Base-by-base conservation (phyloP, 2,113 vertebrate genomes). In the Addax nasomaculatus region DNA sequence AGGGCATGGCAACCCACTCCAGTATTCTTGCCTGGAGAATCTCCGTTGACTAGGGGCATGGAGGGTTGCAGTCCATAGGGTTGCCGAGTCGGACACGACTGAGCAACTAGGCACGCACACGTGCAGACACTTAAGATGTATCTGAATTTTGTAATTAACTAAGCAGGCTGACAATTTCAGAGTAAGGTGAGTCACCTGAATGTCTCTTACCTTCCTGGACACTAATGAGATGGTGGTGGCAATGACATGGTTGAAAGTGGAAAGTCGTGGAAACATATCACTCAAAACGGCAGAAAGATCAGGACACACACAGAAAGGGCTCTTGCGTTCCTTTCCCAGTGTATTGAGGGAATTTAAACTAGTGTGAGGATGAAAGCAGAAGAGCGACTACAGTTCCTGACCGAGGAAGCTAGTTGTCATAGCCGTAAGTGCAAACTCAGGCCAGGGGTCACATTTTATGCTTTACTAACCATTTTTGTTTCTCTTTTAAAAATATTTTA, bases 241-340 rank as follows among this genome's bases (percentile, higher is more conserved):
- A 1, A 19, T 0, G 19, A 12, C 23, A 13, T 2, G 39, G n/a
- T 17, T 1, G 2, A 78, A 8, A 55, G 9, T 13, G 29, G 10
- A 36, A 16, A n/a, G 19, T 58, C 45, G 23, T 1, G 8, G 27
- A 23, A 51, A 21, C 2, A 2, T 1, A 51, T 13, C 25, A 12
- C 2, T 25, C 11, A 27, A 7, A 33, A 45, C 67, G n/a, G 45
- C 1, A 58, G 47, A 39, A 15, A 85, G 13, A 10, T 0, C 25
- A 13, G 21, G 17, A 29, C 0, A 1, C 0, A 23, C 39, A 51
- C 4, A 8, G 36, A 36, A 45, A 29, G 1, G 17, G 60, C 17
- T 29, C 76, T 17, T 19, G 30, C 6, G 15, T 6, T n/a, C 36
- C 55, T 39, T 64, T 23, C 49, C 43, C 39, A 6, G 4, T 6